phyloP scores from a whole-genome alignment of 2,797 vertebrate genomes.

The Coregonus ussuriensis region DNA sequence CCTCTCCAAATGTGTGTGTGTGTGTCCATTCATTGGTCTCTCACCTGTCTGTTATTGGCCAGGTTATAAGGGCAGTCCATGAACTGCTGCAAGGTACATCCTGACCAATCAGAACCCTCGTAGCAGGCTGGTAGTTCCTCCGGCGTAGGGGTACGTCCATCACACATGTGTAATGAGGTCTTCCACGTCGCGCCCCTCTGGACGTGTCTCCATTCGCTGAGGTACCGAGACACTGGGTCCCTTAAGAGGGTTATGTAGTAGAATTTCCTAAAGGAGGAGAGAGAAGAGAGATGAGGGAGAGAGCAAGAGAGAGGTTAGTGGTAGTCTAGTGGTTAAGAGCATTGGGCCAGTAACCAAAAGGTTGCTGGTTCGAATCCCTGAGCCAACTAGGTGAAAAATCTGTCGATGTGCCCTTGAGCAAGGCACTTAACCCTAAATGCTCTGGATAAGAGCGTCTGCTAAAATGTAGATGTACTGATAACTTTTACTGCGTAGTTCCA shows the following conservation, averaged over 20 bases:
- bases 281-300: background rate
- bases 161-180: conserved; percentile 97
- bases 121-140: conserved; percentile 96
- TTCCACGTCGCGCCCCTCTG: conserved; percentile 98
- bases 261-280: conserved; percentile 83
- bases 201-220: conserved; percentile 97
- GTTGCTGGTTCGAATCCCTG: too few species aligned
- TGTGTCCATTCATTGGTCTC: background rate
- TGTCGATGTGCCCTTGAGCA: too few species aligned
- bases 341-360: too few species aligned
- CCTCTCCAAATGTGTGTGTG: background rate
- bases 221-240: conserved; percentile 96
- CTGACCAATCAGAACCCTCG: conserved; percentile 96
- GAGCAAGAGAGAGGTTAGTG: background rate
- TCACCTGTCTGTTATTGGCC: conserved; percentile 90
- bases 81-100: conserved; percentile 96
- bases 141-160: conserved; percentile 92
- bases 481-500: conserved; percentile 22
- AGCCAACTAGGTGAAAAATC: too few species aligned
- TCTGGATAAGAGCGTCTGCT: too few species aligned
- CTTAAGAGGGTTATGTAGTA: conserved; percentile 97
- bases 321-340: too few species aligned
- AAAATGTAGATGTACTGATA: background rate
- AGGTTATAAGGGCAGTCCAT: conserved; percentile 97
- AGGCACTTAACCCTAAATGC: too few species aligned